These are phyloP conservation scores for Falco naumanni DNA, from an alignment of 2,797 vertebrate genomes.

Conservation along the genomic window DNA sequence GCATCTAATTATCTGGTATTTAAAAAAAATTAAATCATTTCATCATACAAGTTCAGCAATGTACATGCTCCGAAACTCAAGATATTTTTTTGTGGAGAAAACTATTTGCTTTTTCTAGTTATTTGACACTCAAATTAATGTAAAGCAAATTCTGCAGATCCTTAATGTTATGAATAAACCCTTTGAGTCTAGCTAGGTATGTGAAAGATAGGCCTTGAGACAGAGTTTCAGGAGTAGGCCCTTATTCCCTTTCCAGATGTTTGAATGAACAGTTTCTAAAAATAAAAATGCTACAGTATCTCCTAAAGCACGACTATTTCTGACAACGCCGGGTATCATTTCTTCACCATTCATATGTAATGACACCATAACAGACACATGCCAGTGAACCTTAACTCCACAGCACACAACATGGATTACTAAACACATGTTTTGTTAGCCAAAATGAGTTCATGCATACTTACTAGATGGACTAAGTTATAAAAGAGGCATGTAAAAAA, in stretches of 20 bases:
- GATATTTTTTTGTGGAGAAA: neutral
- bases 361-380: neutral
- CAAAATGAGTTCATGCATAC: neutral
- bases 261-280: neutral
- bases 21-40: neutral
- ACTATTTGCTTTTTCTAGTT: neutral
- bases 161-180: neutral
- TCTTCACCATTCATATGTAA: neutral
- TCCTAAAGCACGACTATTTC: neutral
- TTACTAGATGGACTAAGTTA: neutral
- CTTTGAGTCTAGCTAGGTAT: neutral
- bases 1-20: neutral
- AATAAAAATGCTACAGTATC: neutral
- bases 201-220: neutral
- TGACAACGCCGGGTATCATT: neutral
- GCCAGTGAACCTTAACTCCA: neutral
- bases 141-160: neutral
- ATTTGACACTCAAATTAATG: neutral
- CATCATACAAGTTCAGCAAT: neutral
- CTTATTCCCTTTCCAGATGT: neutral
- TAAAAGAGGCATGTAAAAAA: neutral
- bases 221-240: neutral
- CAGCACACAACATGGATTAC: neutral
- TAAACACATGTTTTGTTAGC: neutral
- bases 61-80: neutral